These are phyloP conservation scores for Caenorhabditis sulstoni DNA, from an alignment of 2,888 invertebrate genomes.

Conservation along the genomic window DNA sequence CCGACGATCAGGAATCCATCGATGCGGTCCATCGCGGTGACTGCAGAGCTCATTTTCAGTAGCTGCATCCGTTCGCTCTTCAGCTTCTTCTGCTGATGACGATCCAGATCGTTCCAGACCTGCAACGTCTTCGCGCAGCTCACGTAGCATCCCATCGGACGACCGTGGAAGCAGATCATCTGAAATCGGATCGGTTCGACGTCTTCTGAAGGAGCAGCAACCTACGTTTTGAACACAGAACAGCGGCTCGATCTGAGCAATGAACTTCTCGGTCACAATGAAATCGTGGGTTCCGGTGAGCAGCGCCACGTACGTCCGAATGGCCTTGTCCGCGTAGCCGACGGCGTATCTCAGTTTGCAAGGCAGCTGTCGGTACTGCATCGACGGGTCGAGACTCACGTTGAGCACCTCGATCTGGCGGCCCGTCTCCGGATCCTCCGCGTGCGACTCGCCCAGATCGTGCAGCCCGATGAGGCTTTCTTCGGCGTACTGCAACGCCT, in stretches of 20 bases:
- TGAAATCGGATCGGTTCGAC: constrained; percentile 16
- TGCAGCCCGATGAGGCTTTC: constrained; percentile 65
- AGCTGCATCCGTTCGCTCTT: constrained; percentile 71
- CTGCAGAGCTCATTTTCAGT: constrained; percentile 34
- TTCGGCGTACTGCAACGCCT: constrained; percentile 66
- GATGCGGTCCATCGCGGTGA: constrained; percentile 55
- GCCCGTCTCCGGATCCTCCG: constrained; percentile 58
- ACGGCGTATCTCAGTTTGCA: constrained; percentile 68
- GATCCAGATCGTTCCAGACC: constrained; percentile 69
- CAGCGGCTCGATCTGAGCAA: constrained; percentile 69
- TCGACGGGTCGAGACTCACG: constrained; percentile 65
- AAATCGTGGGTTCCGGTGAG: constrained; percentile 67
- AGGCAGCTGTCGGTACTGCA: constrained; percentile 67
- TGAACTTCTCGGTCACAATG: constrained; percentile 65
- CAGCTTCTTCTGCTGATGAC: constrained; percentile 71
- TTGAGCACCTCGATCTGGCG: constrained; percentile 60
- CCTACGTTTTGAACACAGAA: constrained; percentile 58
- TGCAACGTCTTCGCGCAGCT: constrained; percentile 65
- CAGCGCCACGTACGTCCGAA: constrained; percentile 67
- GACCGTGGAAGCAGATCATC: constrained; percentile 68
- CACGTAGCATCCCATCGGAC: constrained; percentile 70
- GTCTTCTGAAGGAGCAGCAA: neutral
- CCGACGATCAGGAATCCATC: constrained; percentile 62
- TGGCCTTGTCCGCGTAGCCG: constrained; percentile 65
- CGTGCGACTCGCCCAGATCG: constrained; percentile 64